Percentiles rank a stretch among this genome's conserved stretches.
phyloP scores from a whole-genome alignment of 2,797 vertebrate species.

The Enteromius unitaeniatus region DNA sequence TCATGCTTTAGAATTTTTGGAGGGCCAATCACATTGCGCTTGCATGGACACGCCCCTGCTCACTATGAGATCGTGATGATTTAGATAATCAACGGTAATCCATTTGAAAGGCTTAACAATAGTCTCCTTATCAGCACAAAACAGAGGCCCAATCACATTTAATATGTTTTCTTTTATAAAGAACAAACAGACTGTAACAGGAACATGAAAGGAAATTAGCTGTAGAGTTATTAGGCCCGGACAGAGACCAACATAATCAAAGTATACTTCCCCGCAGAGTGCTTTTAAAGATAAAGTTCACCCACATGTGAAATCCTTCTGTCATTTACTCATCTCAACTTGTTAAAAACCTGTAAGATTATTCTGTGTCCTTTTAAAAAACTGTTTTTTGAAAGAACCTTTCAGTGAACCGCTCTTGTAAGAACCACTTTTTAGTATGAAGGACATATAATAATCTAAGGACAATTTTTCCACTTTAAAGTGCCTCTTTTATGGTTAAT shows the following conservation, averaged over 20 bases:
- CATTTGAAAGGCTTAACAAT: conserved; percentile 46
- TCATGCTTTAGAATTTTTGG: neutral
- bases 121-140: conserved; percentile 50
- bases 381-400: neutral
- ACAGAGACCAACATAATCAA: conserved; percentile 4
- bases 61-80: neutral
- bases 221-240: conserved; percentile 6
- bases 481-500: no score
- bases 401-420: neutral
- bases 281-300: neutral
- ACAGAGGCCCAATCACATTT: conserved; percentile 29
- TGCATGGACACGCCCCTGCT: neutral
- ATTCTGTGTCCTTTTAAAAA: neutral
- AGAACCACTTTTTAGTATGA: neutral
- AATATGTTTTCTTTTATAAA: conserved; percentile 39
- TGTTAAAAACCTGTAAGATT: neutral
- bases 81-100: conserved; percentile 47
- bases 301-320: no score
- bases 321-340: neutral
- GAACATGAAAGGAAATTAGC: conserved; percentile 3
- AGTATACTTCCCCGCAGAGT: neutral
- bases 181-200: neutral
- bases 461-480: no score
- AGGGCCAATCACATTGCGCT: neutral
- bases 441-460: neutral